These are phyloP conservation scores for Trimorus sp. DNA, from an alignment of 2,888 invertebrate genomes.

Conservation along the genomic window DNA sequence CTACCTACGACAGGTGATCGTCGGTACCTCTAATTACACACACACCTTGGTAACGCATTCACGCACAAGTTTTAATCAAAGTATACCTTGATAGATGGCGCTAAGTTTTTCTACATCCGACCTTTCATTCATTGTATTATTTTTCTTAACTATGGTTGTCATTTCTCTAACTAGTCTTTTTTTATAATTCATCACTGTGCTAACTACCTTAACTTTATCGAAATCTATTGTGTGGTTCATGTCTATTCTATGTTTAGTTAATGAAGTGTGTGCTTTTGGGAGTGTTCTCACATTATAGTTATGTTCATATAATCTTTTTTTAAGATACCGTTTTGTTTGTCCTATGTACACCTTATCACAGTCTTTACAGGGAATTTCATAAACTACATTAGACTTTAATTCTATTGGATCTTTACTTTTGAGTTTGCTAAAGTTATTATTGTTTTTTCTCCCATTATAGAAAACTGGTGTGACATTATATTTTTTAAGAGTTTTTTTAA, in stretches of 20 bases:
- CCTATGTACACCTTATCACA: conserved; percentile 33
- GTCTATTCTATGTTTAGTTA: conserved; percentile 1
- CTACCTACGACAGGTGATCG: too few species aligned
- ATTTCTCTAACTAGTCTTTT: conserved; percentile 39
- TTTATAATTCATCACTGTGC: conserved; percentile 23
- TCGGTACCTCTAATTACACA: too few species aligned
- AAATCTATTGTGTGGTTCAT: conserved; percentile 33
- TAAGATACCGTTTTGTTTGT: conserved; percentile 26
- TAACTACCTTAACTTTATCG: conserved; percentile 25
- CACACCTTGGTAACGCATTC: too few species aligned
- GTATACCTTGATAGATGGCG: neutral
- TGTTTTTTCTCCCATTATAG: conserved; percentile 6
- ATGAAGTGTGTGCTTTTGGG: conserved; percentile 8
- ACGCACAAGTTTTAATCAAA: neutral
- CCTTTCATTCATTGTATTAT: conserved; percentile 16
- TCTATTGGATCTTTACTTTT: conserved; percentile 12
- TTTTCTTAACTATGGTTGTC: conserved; percentile 24
- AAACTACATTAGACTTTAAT: conserved; percentile 22
- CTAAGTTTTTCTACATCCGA: conserved; percentile 15
- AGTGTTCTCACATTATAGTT: conserved; percentile 15
- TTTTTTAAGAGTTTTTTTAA: neutral
- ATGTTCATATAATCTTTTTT: conserved; percentile 26
- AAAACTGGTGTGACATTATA: conserved; percentile 15
- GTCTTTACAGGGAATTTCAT: conserved; percentile 25
- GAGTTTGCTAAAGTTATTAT: conserved; percentile 1